Conservation (phyloP, 2,888 invertebrate genomes). For the Octonoba sinensis region DNA sequence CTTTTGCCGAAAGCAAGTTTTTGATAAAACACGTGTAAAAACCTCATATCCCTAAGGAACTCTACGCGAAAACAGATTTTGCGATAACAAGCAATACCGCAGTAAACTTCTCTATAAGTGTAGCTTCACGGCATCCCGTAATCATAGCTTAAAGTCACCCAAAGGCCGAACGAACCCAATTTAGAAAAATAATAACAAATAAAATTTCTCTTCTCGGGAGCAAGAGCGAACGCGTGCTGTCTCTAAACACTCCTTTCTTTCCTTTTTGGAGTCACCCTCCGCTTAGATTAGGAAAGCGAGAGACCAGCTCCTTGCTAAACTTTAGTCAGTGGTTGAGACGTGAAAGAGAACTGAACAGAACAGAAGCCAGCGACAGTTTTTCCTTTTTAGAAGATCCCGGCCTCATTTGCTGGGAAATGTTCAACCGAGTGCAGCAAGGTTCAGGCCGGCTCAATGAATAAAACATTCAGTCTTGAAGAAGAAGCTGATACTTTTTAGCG, state of each 20-base stretch:
- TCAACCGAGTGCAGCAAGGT: constrained; percentile 16
- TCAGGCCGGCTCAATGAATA: constrained; percentile 49
- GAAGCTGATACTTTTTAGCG: constrained; percentile 57
- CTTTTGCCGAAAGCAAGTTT: no score
- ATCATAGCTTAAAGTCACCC: no score
- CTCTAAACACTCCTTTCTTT: constrained; percentile 30
- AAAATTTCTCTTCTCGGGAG: no score
- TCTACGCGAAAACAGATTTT: no score
- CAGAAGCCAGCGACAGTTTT: constrained; percentile 24
- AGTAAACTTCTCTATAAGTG: no score
- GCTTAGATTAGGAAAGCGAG: constrained; percentile 40
- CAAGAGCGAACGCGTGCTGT: background rate
- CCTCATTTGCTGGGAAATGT: constrained; percentile 50
- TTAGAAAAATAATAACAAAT: no score
- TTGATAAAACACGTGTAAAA: no score
- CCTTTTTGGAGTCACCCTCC: constrained; percentile 18
- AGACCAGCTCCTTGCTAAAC: constrained; percentile 18
- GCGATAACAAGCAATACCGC: no score
- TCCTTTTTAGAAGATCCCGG: constrained; percentile 13
- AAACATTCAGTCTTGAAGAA: constrained; percentile 41
- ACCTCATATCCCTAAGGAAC: no score
- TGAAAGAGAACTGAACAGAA: constrained; percentile 24
- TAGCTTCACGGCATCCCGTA: no score
- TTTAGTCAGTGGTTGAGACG: constrained; percentile 37
- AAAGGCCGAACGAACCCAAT: no score